phyloP scores from a whole-genome alignment of 1,140 invertebrate species.

The Camponotus pennsylvanicus region DNA sequence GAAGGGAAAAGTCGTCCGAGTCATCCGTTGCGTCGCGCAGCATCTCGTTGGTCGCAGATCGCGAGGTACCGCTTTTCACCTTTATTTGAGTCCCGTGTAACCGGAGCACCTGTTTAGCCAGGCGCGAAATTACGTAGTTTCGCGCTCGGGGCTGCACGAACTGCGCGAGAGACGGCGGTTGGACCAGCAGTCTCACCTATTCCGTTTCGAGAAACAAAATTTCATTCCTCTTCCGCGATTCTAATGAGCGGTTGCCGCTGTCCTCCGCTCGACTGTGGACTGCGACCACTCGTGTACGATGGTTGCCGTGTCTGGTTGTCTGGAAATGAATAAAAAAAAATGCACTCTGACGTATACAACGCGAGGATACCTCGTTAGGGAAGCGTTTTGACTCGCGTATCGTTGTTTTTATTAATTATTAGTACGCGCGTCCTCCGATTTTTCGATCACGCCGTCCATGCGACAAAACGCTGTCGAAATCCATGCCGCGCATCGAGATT shows the following conservation, averaged over 20 bases:
- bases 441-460: slow-evolving; percentile 52
- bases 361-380: slow-evolving; percentile 60
- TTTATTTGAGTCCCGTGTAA: slow-evolving; percentile 60
- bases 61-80: slow-evolving; percentile 62
- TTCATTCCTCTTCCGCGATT: slow-evolving; percentile 40
- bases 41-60: slow-evolving; percentile 9
- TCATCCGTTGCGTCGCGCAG: neutral
- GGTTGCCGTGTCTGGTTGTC: neutral
- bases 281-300: neutral
- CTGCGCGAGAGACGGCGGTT: slow-evolving; percentile 44
- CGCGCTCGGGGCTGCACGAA: slow-evolving; percentile 37
- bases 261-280: slow-evolving; percentile 22
- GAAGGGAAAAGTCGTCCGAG: slow-evolving; percentile 4
- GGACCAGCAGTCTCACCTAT: neutral
- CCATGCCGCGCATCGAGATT: neutral
- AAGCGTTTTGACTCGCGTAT: slow-evolving; percentile 38
- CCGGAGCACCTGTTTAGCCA: slow-evolving; percentile 72
- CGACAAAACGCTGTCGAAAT: slow-evolving; percentile 23
- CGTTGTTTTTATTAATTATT: slow-evolving; percentile 75
- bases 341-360: neutral
- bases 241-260: slow-evolving; percentile 48
- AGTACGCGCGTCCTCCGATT: slow-evolving; percentile 47
- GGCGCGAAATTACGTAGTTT: slow-evolving; percentile 78
- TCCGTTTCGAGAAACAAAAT: slow-evolving; percentile 63
- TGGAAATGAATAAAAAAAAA: slow-evolving; percentile 29